Percentiles rank a stretch among this genome's conserved stretches.
phyloP scores from a whole-genome alignment of 2,113 vertebrate species.

The Acrocephalus arundinaceus region DNA sequence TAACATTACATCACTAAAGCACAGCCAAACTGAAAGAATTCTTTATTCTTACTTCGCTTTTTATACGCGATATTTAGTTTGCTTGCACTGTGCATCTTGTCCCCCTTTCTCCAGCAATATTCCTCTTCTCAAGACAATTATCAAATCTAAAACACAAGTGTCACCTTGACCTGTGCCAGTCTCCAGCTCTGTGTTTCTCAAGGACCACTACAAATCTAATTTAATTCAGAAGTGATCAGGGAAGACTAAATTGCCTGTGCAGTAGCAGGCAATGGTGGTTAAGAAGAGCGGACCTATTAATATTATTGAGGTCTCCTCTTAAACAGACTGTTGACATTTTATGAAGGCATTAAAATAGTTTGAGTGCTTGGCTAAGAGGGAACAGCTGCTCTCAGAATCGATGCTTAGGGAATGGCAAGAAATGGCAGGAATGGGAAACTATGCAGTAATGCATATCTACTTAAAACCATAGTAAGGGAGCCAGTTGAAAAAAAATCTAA shows the following conservation, averaged over 20 bases:
- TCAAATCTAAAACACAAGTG: not conserved
- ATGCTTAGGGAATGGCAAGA: not conserved
- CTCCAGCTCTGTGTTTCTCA: not conserved
- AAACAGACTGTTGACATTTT: not conserved
- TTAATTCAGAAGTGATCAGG: not conserved
- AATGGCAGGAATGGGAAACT: not conserved
- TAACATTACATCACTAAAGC: not conserved
- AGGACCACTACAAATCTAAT: not conserved
- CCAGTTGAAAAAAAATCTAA: not conserved
- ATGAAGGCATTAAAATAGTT: not conserved
- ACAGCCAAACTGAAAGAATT: not conserved
- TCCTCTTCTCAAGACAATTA: not conserved
- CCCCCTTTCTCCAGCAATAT: not conserved
- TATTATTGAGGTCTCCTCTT: not conserved
- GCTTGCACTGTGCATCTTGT: not conserved
- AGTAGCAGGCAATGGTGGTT: not conserved
- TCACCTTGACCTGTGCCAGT: not conserved
- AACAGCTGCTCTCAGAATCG: not conserved
- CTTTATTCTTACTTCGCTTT: not conserved
- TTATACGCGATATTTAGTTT: not conserved
- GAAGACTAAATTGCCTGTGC: not conserved
- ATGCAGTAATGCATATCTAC: not conserved
- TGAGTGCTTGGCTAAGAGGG: not conserved
- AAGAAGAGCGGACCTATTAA: not conserved
- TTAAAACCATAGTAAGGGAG: not conserved